Percentiles rank a stretch among this genome's conserved stretches.
Evolutionary conservation across 2,797 vertebrate genomes (phyloP).

Genomic region (Lacerta bilineata): DNA sequence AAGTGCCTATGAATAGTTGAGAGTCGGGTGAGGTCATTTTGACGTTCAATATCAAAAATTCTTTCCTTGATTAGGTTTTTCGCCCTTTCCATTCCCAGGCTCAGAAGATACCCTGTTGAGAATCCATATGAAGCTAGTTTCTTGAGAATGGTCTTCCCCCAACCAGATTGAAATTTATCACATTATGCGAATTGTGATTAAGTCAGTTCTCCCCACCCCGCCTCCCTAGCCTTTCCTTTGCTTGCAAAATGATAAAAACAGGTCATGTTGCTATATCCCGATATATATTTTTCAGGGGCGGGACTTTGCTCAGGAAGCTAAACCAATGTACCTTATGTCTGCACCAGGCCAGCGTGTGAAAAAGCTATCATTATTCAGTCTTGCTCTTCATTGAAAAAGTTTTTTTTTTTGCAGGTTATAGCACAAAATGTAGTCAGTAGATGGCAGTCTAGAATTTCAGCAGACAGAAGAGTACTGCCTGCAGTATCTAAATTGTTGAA

Average conservation of each 20-base stretch:
- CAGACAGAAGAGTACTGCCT: not conserved
- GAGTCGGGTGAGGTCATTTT: no score
- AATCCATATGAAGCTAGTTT: no score
- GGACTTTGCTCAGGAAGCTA: not conserved
- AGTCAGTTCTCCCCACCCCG: no score
- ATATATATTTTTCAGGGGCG: not conserved
- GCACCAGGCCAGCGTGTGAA: not conserved
- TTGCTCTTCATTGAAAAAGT: accelerated
- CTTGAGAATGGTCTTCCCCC: no score
- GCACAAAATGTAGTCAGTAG: constrained; percentile 68
- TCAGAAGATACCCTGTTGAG: no score
- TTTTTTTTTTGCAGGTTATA: not conserved
- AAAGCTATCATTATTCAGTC: not conserved
- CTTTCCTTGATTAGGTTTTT: no score
- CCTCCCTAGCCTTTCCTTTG: not conserved
- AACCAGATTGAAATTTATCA: no score
- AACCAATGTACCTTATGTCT: not conserved
- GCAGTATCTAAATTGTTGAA: not conserved
- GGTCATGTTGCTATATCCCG: not conserved
- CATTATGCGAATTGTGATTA: not conserved
- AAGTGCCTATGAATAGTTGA: no score
- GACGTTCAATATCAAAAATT: no score
- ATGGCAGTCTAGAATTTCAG: constrained; percentile 69
- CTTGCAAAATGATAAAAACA: not conserved
- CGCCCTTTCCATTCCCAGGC: no score